Evolutionary conservation across 2,797 vertebrate species (phyloP), one percentile per base, ranked within the genome.

Genomic region (Centropyge bicolor): DNA sequence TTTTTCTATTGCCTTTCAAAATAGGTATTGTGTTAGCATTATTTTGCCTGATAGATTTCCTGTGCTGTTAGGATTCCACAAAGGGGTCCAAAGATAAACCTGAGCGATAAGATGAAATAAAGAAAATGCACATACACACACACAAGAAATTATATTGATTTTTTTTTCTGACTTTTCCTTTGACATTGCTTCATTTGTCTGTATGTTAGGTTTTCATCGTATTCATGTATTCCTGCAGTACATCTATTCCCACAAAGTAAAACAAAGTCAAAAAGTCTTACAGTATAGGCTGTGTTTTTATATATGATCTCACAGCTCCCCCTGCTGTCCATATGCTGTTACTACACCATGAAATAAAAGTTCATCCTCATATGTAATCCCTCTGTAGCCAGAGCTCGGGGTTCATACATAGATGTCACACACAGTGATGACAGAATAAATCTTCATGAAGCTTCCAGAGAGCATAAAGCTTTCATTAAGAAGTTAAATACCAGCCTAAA

Each of bases 401-500:
- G 46, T 81, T 78, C 59, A 59, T 24, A 71, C 70, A 66, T 38
- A 70, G 65, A 86, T 73, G 72, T 70, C 79, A 75, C 60, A 65
- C 48, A 24, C 27, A n/a, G 68, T 4, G 73, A 74, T 74, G 76
- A 75, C 76, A 86, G 81, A 81, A 61, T 88, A 87, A 67, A 81
- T 82, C 80, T 87, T 78, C 71, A 70, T 46, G 60, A 74, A 71
- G 57, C 75, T 60, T 78, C n/a, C 78, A 19, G 11, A 74, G 78
- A 90, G 77, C 40, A 73, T 74, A 80, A 84, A 88, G 76, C 76
- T 43, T 83, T 76, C 81, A 91, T 92, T 90, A 87, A 83, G 86
- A 82, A 80, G 72, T 88, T 89, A 88, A 89, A 91, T 80, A 76
- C 69, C 64, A 46, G 80, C 52, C 80, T 84, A 76, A 89, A 92